phyloP scores from a whole-genome alignment of 2,113 vertebrate species.

The Daphoenositta chrysoptera region DNA sequence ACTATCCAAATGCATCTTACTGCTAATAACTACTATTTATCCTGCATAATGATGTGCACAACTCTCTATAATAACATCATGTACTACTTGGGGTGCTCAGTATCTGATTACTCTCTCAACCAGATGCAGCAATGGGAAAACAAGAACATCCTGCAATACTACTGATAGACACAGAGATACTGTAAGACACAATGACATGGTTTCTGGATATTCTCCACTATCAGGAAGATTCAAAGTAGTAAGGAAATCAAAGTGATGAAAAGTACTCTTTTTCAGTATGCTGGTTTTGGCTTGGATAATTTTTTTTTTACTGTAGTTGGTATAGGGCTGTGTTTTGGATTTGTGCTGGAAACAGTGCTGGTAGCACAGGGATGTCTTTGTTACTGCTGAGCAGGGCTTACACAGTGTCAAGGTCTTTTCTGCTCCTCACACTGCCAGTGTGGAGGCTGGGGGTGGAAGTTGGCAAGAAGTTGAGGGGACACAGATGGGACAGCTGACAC shows the following conservation, averaged over 20 bases:
- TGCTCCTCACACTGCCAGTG: accelerated
- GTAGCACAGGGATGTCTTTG: neutral
- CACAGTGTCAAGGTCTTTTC: neutral
- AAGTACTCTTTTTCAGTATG: neutral
- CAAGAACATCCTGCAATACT: neutral
- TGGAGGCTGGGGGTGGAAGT: neutral
- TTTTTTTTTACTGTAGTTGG: neutral
- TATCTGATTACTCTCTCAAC: neutral
- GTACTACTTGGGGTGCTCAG: neutral
- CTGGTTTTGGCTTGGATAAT: neutral
- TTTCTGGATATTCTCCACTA: neutral
- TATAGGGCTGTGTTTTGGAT: neutral
- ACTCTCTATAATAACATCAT: neutral
- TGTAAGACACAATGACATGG: neutral
- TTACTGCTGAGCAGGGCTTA: neutral
- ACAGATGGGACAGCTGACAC: neutral
- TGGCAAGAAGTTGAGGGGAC: neutral
- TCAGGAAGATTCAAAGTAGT: neutral
- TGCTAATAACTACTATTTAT: neutral
- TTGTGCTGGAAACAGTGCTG: neutral
- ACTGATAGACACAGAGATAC: neutral
- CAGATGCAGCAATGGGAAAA: neutral
- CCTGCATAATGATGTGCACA: neutral
- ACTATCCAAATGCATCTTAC: neutral
- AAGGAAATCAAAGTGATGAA: neutral